Percentiles rank a stretch among this genome's conserved stretches.
Conservation (phyloP, 2,113 vertebrate genomes). For the Larimichthys polyactis region DNA sequence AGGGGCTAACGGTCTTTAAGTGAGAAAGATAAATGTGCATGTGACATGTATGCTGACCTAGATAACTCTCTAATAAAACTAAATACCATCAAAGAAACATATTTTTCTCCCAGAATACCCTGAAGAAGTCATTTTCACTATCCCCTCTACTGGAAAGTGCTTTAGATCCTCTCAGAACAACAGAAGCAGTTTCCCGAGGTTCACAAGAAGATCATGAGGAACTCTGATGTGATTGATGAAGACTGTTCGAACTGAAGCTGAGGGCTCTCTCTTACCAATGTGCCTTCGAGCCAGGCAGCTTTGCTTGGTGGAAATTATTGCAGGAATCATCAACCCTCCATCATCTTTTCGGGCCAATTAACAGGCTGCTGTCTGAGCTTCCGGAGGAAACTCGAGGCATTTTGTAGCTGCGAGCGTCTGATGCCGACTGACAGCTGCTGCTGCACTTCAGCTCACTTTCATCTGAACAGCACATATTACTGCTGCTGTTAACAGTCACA, state of each 20-base stretch:
- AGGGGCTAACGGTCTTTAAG: not conserved
- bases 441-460: not conserved
- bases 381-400: not conserved
- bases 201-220: not conserved
- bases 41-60: conserved; percentile 32
- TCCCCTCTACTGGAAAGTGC: not conserved
- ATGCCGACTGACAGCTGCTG: conserved; percentile 25
- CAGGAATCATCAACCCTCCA: not conserved
- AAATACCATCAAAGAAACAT: conserved; percentile 28
- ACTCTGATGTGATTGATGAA: not conserved
- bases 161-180: not conserved
- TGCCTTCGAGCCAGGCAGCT: conserved; percentile 44
- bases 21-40: not conserved
- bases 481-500: not conserved
- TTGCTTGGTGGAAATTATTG: not conserved
- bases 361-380: not conserved
- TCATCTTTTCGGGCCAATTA: conserved; percentile 24
- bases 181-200: not conserved
- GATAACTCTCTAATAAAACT: conserved; percentile 36
- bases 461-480: not conserved
- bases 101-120: not conserved
- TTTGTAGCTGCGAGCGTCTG: not conserved
- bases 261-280: not conserved
- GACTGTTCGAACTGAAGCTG: not conserved
- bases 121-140: not conserved